phyloP scores from a whole-genome alignment of 2,888 invertebrate species.

The Orchesella flavescens region DNA sequence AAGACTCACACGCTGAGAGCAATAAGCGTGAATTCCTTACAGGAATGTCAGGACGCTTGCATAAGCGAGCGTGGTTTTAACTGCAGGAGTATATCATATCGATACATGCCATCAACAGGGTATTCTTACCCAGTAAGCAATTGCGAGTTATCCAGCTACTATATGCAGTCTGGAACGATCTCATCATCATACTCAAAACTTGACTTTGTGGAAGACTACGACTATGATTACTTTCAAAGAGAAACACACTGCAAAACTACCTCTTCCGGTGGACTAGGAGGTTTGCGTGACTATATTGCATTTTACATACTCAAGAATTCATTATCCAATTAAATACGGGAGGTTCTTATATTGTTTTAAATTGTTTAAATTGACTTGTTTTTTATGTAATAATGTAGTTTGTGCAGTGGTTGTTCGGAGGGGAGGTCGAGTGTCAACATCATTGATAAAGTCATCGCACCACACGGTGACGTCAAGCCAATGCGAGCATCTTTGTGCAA shows the following conservation, averaged over 20 bases:
- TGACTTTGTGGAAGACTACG: constrained; percentile 70
- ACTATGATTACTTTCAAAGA: constrained; percentile 71
- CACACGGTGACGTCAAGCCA: constrained; percentile 65
- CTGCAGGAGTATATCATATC: constrained; percentile 68
- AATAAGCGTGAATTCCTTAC: constrained; percentile 66
- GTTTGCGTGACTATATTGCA: constrained; percentile 28
- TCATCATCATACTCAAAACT: constrained; percentile 41
- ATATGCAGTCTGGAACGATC: constrained; percentile 50
- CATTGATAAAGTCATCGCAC: constrained; percentile 65
- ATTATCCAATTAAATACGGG: too few species aligned
- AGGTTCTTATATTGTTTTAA: too few species aligned
- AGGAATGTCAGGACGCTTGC: constrained; percentile 68
- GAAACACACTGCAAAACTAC: constrained; percentile 71
- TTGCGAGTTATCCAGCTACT: constrained; percentile 70
- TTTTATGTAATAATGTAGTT: too few species aligned
- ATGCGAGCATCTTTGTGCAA: constrained; percentile 69
- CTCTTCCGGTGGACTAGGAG: constrained; percentile 62
- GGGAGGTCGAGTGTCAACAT: constrained; percentile 60
- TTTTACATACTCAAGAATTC: too few species aligned
- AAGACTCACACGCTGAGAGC: constrained; percentile 67
- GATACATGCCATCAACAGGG: constrained; percentile 60
- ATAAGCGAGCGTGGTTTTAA: constrained; percentile 65
- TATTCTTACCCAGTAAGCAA: constrained; percentile 65
- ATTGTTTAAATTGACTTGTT: too few species aligned
- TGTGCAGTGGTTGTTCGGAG: constrained; percentile 66